Evolutionary conservation across 1,140 invertebrate genomes (phyloP), one percentile per base, ranked within the genome.

Genomic region (Octopus bimaculoides): DNA sequence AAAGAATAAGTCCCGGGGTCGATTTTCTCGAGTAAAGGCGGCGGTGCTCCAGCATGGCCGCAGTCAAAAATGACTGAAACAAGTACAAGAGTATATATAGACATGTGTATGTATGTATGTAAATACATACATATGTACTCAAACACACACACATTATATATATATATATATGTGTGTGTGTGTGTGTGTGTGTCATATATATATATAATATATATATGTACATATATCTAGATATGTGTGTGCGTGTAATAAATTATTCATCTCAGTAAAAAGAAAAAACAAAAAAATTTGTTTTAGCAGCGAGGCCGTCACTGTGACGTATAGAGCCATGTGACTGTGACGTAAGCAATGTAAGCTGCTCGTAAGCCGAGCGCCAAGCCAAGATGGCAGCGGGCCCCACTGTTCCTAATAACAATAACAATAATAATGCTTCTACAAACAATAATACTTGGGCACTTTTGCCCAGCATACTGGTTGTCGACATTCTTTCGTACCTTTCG

Each of bases 401-500:
- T 14, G 26, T 71, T 20, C 8, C 66, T 71, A 71, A 71, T 71
- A 71, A 14, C 17, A 71, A 8, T n/a, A 71, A 14, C 66, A 12
- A 71, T 20, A 71, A 71, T 20, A 71, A 71, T 17, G 26, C 17
- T 71, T n/a, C 17, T 71, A 71, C 17, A n/a, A 71, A 71, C 66
- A 9, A 6, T 71, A 71, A 71, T 71, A 71, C 66, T 6, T 89
- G 88, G 88, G 85, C 82, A 54, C 91, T 90, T 84, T 87, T 93
- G 82, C 93, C 93, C 81, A 93, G 91, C 86, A 91, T 93, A 79
- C 91, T 93, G 82, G 90, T 93, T 82, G 90, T 93, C 66, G 92
- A 93, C 87, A 91, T 93, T 82, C 92, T 93, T 86, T 92, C 92
- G 41, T 92, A 93, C 87, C 88, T 93, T 80, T 88, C 91, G 2